phyloP scores from a whole-genome alignment of 2,113 vertebrate species.

The Ammospiza caudacuta region DNA sequence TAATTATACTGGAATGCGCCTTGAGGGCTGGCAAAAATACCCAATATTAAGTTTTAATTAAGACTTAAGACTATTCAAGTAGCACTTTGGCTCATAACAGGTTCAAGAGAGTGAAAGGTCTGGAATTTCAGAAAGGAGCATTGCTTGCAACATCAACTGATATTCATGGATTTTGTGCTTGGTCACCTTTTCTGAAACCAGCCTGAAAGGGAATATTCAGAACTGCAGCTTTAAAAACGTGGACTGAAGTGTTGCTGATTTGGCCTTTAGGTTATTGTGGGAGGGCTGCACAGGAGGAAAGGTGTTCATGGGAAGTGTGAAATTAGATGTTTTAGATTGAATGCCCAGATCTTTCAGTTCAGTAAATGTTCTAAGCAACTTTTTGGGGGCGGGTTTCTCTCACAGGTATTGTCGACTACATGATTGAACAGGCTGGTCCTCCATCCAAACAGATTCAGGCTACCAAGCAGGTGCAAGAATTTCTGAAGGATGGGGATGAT shows the following conservation, averaged over 20 bases:
- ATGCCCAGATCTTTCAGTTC: not conserved
- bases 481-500: slow-evolving; percentile 90
- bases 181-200: not conserved
- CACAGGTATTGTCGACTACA: slow-evolving; percentile 90
- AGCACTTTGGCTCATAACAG: not conserved
- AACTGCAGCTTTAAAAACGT: not conserved
- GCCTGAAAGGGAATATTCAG: not conserved
- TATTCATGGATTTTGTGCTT: not conserved
- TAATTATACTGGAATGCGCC: accelerated
- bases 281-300: not conserved
- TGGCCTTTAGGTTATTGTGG: not conserved
- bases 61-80: not conserved
- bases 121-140: not conserved
- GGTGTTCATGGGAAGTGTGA: not conserved
- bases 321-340: not conserved
- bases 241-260: not conserved
- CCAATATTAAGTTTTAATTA: not conserved
- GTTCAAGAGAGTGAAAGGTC: not conserved
- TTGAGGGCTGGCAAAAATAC: not conserved
- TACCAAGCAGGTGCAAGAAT: slow-evolving; percentile 90
- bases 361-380: not conserved
- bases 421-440: slow-evolving; percentile 92
- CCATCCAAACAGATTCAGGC: slow-evolving; percentile 90
- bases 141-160: not conserved
- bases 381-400: not conserved